Base-by-base conservation (phyloP, 2,888 invertebrate genomes). In the Nebria salina region DNA sequence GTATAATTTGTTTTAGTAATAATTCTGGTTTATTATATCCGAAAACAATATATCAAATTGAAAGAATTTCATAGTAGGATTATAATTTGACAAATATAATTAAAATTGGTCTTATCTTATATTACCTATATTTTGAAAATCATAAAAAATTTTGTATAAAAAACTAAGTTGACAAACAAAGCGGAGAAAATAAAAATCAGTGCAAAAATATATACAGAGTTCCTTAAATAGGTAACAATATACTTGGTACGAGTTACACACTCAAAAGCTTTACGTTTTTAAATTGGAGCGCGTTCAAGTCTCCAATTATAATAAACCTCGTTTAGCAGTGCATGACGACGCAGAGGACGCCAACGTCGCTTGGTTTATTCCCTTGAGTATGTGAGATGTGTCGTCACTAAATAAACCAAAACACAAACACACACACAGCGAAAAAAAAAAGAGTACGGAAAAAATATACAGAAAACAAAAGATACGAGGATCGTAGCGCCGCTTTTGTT, bases 281-380 rank as follows among this genome's bases (percentile, higher is more conserved):
- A 73, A 79, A 79, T 79, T 79, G 79, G 79, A 79, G 73, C 42
- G 42, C 66, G 79, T 79, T 79, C 79, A 79, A 79, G 74, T 79
- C 79, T 79, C 74, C 79, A 79, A 79, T 79, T 79, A 79, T 79
- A 79, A 79, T 79, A 79, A 79, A 79, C 66, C 74, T 79, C 74
- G 79, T 79, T 79, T 79, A 79, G 75, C 79, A 66, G 74, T 68
- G 79, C 79, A 68, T 68, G 74, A 68, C 79, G 74, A 74, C 20
- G 54, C 13, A 54, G 54, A 54, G 54, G 54, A 54, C 54, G 54
- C 54, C 54, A 54, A 54, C 54, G 54, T 54, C 8, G 54, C 54
- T 54, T 13, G 54, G 54, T 54, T 13, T 54, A 54, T 54, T 54
- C 54, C 54, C 54, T 54, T 54, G 54, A 54, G 54, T 54, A 54